These are phyloP conservation scores for Carterocephalus palaemon DNA, from an alignment of 2,888 invertebrate genomes.

Conservation along the genomic window DNA sequence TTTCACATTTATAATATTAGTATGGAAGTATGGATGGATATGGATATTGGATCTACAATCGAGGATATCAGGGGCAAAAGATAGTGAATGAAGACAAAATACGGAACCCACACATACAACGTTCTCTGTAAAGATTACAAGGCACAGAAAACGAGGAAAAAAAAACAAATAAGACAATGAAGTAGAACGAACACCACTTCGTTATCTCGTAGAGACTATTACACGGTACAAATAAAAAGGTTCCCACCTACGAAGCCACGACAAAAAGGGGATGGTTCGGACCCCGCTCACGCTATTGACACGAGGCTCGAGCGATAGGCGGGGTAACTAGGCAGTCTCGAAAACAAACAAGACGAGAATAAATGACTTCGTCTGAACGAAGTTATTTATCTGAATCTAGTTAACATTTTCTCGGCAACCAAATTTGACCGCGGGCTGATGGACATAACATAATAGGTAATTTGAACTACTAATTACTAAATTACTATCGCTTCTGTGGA, in stretches of 20 bases:
- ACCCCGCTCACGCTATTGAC: conserved; percentile 40
- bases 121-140: too few species aligned
- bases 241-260: conserved; percentile 47
- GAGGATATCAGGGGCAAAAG: too few species aligned
- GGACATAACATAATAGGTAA: too few species aligned
- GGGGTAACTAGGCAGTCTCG: not conserved
- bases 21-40: too few species aligned
- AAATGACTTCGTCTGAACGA: not conserved
- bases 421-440: too few species aligned
- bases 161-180: conserved; percentile 48
- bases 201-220: conserved; percentile 49
- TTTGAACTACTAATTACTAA: too few species aligned
- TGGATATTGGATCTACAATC: too few species aligned
- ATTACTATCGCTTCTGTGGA: too few species aligned
- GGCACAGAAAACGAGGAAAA: conserved; percentile 35
- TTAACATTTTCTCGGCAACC: too few species aligned
- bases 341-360: not conserved
- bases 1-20: too few species aligned
- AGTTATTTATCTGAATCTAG: not conserved
- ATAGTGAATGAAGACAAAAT: too few species aligned
- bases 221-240: conserved; percentile 57
- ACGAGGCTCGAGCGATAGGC: not conserved
- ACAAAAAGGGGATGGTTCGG: conserved; percentile 30
- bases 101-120: conserved; percentile 43
- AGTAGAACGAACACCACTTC: conserved; percentile 29